Percentiles rank a stretch among this genome's conserved stretches.
phyloP scores from a whole-genome alignment of 2,888 invertebrate species.

The Sclerodermus sp. region DNA sequence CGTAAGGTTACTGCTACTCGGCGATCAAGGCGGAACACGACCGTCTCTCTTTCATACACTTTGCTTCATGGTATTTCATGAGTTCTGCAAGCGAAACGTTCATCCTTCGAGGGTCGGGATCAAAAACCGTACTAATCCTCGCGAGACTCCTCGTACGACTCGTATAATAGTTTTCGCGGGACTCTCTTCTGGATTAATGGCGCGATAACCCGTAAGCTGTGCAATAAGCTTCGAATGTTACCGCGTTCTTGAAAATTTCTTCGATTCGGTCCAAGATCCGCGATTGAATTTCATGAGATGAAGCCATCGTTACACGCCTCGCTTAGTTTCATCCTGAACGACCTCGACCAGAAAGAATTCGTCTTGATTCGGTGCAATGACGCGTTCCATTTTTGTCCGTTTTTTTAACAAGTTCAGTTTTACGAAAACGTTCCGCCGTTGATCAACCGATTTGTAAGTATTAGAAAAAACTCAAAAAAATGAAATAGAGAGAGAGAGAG shows the following conservation, averaged over 20 bases:
- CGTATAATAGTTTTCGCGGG: too few relatives aligned
- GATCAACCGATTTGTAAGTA: conserved; percentile 28
- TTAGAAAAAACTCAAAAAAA: too few relatives aligned
- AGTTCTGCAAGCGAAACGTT: too few relatives aligned
- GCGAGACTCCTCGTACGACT: too few relatives aligned
- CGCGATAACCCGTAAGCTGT: conserved; percentile 18
- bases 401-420: too few relatives aligned
- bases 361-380: conserved; percentile 6
- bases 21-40: conserved; percentile 39
- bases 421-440: conserved; percentile 27
- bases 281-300: conserved; percentile 53
- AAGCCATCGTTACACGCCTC: conserved; percentile 48
- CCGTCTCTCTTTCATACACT: too few relatives aligned
- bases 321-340: conserved; percentile 35
- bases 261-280: conserved; percentile 30
- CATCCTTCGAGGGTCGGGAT: too few relatives aligned
- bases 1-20: conserved; percentile 20
- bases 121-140: too few relatives aligned
- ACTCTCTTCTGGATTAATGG: conserved; percentile 18
- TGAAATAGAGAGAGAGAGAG: conserved; percentile 16
- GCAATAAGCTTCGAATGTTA: conserved; percentile 26
- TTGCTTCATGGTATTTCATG: too few relatives aligned
- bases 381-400: not conserved
- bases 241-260: conserved; percentile 33
- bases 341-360: conserved; percentile 22